phyloP scores from a whole-genome alignment of 2,797 vertebrate genomes.

The Petrocephalus schoutedeni region DNA sequence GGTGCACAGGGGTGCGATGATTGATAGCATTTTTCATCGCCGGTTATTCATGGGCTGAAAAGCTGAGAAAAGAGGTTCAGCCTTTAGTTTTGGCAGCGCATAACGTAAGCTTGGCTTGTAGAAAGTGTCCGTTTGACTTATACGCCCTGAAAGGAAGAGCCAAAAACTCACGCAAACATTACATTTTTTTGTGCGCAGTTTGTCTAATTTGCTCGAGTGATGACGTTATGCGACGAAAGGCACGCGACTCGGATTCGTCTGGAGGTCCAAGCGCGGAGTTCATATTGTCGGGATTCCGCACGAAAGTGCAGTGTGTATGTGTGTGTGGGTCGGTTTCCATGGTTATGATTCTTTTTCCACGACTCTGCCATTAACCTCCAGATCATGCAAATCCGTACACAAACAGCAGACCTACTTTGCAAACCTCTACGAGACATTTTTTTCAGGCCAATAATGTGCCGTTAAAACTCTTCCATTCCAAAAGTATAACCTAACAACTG shows the following conservation, averaged over 20 bases:
- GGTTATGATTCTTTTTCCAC: not conserved
- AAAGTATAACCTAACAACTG: not conserved
- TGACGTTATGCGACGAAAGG: not conserved
- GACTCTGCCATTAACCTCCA: not conserved
- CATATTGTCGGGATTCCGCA: not conserved
- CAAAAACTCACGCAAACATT: not conserved
- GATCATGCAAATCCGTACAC: not conserved
- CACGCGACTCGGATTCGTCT: not conserved
- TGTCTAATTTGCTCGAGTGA: not conserved
- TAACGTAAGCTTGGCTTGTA: not conserved
- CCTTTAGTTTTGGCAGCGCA: not conserved
- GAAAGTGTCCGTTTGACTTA: not conserved
- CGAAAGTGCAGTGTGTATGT: not conserved
- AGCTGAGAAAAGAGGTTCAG: not conserved
- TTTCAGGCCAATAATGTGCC: not conserved
- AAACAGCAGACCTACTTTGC: slow-evolving; percentile 7
- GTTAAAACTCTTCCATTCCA: not conserved
- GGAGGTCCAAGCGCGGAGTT: not conserved
- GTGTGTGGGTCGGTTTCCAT: not conserved
- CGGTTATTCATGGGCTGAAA: not conserved
- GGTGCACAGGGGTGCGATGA: not conserved
- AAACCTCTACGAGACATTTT: not conserved
- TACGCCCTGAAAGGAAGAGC: not conserved
- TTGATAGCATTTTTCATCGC: not conserved
- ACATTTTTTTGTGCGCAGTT: not conserved